Percentiles rank a stretch among this genome's conserved stretches.
Conservation (phyloP, 2,797 vertebrate genomes). For the Galagoides demidoff region DNA sequence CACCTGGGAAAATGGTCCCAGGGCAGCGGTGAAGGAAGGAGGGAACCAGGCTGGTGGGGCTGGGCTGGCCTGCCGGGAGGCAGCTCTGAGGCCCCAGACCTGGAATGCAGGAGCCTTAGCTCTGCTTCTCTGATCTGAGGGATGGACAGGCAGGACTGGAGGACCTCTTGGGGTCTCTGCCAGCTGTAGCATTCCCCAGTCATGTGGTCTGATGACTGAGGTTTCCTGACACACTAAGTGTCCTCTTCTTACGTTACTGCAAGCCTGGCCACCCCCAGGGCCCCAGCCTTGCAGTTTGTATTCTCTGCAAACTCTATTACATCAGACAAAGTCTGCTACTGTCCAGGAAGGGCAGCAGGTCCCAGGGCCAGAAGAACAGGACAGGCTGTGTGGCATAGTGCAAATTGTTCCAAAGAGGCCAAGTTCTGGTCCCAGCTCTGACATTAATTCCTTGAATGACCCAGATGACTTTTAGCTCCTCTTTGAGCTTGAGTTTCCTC, state of each 20-base stretch:
- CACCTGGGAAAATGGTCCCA: background rate
- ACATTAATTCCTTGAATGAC: background rate
- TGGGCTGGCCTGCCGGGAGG: accelerated
- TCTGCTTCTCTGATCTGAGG: background rate
- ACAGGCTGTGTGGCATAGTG: background rate
- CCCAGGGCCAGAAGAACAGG: background rate
- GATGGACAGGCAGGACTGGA: background rate
- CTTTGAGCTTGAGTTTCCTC: background rate
- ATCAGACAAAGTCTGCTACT: accelerated
- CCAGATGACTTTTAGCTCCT: background rate
- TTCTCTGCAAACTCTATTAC: background rate
- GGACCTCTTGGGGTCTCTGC: background rate
- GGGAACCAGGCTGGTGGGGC: accelerated
- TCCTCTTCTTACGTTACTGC: background rate
- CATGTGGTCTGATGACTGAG: background rate
- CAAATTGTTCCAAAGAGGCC: background rate
- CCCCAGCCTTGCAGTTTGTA: background rate
- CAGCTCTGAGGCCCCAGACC: background rate
- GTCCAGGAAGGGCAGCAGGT: no score
- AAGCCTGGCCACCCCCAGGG: background rate
- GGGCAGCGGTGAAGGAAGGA: background rate
- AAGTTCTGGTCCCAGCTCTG: background rate
- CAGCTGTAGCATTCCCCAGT: background rate
- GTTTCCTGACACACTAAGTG: background rate
- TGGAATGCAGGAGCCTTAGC: accelerated